Evolutionary conservation across 2,888 invertebrate genomes (phyloP), one percentile per base, ranked within the genome.

Genomic region (Meiosimyza decipiens): DNA sequence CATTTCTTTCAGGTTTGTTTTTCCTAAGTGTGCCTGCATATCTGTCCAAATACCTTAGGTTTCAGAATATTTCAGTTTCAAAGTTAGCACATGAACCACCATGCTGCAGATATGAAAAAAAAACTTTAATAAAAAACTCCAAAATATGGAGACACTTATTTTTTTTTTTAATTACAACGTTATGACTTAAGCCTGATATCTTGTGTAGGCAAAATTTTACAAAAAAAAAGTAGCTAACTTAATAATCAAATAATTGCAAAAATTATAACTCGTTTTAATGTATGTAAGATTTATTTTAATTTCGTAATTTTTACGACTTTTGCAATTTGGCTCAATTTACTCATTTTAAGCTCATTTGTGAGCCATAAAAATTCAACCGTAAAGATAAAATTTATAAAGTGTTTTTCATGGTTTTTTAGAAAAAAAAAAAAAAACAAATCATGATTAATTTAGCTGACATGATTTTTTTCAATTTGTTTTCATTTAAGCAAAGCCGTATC

Each of bases 331-430:
- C 18, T 55, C 55, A 18, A 16, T 22, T 16, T 7, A 4, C 18
- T 16, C 16, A 12, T 11, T 18, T 55, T 55, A 9, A 55, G 55
- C 15, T 57, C 9, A 57, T 28, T 55, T n/a, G 55, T 55, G 55
- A 16, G 55, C n/a, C 6, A 55, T 55, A 28, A 62, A 57, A 67
- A 67, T 49, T 22, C n/a, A 49, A 33, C 33, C 47, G 3, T 55
- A 57, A 16, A 59, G 47, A 16, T 57, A 57, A 12, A 62, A 62
- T n/a, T 40, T 28, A 47, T 40, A n/a, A 40, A 47, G 33, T n/a
- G 33, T 62, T 40, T 62, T 60, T 62, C n/a, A 52, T 65, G 51
- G 65, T n/a, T 65, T 65, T 65, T 52, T 52, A 16, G 3, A 28
- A 2, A 28, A 28, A 28, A 28, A 28, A 28, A 28, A 28, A 28